Evolutionary conservation across 1,140 invertebrate species (phyloP), one percentile per base, ranked within the genome.

Genomic region (Drosophila kohkoa): DNA sequence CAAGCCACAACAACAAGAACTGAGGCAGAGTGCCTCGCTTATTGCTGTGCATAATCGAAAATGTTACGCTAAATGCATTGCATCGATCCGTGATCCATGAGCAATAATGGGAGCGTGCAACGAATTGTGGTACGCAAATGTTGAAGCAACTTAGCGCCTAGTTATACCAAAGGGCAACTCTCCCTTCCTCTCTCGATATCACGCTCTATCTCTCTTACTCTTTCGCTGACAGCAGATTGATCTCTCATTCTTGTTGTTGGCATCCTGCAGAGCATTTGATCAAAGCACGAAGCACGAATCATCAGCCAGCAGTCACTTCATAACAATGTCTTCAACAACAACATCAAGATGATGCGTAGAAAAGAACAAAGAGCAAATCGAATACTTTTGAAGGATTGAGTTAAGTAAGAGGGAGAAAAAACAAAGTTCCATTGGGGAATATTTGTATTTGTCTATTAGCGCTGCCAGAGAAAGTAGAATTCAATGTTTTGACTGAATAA

Each of bases 41-140:
- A 73, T 59, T 75, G 51, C 66, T 71, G 73, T 71, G 20, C 25
- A 63, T 70, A 75, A 72, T 75, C 60, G 59, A 45, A 60, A 75
- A 71, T 75, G 67, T 71, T 75, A 75, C 68, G 73, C 67, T 75
- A 71, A 71, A 75, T 75, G 55, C 68, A 71, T 65, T 71, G 67
- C 68, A 75, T 65, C 68, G 73, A 75, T 75, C 73, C 67, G 35
- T 60, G 58, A 54, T 41, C 32, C 45, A 20, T 15, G 8, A 16
- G 69, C 70, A 28, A 49, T 66, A 57, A 71, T 71, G 60, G 68
- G 41, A 63, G 59, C 57, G 55, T 68, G 71, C 71, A 74, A 75
- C 58, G 58, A 70, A 70, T 75, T 75, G 58, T 70, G 58, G 67
- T 63, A 70, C 57, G 72, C 72, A 75, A 75, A 70, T 75, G 72